phyloP scores from a whole-genome alignment of 2,888 invertebrate species.

The Corbicula japonica region DNA sequence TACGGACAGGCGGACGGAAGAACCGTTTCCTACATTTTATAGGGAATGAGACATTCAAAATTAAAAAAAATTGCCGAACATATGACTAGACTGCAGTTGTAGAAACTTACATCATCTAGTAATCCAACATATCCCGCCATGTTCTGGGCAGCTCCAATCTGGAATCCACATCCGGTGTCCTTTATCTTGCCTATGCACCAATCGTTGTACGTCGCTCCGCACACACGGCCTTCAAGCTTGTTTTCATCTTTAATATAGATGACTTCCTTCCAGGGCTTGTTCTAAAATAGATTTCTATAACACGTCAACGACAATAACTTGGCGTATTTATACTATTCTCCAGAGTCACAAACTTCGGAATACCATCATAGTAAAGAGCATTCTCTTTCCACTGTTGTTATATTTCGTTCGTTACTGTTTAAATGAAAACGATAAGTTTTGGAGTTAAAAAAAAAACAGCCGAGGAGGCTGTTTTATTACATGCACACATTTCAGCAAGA shows the following conservation, averaged over 20 bases:
- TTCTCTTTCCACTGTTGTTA: not conserved
- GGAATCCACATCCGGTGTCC: constrained; percentile 57
- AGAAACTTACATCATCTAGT: constrained; percentile 57
- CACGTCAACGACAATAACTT: no score
- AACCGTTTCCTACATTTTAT: no score
- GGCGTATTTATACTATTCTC: not conserved
- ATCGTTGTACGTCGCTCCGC: constrained; percentile 51
- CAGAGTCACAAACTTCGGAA: not conserved
- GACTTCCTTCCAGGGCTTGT: constrained; percentile 53
- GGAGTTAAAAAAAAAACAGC: not conserved
- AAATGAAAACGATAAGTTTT: not conserved
- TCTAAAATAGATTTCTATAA: constrained; percentile 27
- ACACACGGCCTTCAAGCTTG: constrained; percentile 54
- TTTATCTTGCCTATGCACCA: constrained; percentile 46
- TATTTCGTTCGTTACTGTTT: not conserved
- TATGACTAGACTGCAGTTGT: not conserved
- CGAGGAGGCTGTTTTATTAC: not conserved
- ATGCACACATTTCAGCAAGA: not conserved
- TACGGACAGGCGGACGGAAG: no score
- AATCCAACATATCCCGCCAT: constrained; percentile 45
- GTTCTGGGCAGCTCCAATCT: constrained; percentile 36
- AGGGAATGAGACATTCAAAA: not conserved
- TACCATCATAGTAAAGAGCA: not conserved
- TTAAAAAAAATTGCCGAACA: not conserved
- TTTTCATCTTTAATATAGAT: constrained; percentile 52